These are phyloP conservation scores for Raja brachyura DNA, from an alignment of 2,113 vertebrate species.

Conservation along the genomic window DNA sequence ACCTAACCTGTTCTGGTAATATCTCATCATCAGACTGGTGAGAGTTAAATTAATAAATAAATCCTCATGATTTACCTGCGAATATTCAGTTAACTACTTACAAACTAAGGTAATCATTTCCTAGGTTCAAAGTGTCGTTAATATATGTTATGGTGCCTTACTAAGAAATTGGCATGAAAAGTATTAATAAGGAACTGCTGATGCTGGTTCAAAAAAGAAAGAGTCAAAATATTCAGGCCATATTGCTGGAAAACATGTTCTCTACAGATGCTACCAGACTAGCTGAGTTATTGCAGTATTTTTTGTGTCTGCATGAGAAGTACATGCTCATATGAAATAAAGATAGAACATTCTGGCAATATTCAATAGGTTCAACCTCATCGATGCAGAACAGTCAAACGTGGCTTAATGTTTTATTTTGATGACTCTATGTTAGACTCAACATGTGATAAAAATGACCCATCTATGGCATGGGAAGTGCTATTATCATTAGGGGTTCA, in stretches of 20 bases:
- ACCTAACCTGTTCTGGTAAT: not conserved
- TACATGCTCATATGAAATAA: not conserved
- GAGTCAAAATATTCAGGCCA: no score
- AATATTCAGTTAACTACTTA: not conserved
- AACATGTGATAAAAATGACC: not conserved
- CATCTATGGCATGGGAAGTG: not conserved
- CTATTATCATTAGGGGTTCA: not conserved
- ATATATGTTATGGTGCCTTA: not conserved
- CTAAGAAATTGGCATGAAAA: not conserved
- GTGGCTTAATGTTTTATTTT: not conserved
- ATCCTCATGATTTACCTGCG: not conserved
- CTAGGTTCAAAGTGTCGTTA: not conserved
- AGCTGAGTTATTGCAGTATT: no score
- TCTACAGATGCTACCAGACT: no score
- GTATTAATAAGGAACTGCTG: no score
- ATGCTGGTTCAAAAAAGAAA: no score
- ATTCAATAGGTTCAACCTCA: not conserved
- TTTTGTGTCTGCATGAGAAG: not conserved
- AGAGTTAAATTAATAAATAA: not conserved
- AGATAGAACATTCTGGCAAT: not conserved
- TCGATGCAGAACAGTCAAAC: not conserved
- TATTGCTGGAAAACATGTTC: no score
- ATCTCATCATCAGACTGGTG: no score
- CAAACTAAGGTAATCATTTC: not conserved
- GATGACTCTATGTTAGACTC: not conserved